Evolutionary conservation across 2,113 vertebrate genomes (phyloP).

Genomic region (Lamprotornis superbus): DNA sequence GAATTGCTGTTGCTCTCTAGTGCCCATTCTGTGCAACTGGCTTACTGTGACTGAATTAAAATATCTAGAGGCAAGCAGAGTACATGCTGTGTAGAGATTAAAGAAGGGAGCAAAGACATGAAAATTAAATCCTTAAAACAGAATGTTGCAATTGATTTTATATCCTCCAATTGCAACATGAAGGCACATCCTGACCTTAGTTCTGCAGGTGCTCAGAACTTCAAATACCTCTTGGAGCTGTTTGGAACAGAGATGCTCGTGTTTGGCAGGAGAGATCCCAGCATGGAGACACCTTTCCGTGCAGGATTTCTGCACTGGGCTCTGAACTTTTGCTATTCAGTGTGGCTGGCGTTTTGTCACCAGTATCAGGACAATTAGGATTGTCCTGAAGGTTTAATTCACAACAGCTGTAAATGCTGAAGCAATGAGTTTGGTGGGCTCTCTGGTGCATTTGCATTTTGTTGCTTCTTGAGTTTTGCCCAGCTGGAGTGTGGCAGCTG

Average conservation of each 20-base stretch:
- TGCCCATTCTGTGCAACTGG: conserved; percentile 62
- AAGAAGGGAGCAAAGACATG: conserved; percentile 56
- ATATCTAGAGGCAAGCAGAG: conserved; percentile 62
- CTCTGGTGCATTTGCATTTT: not conserved
- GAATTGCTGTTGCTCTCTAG: conserved; percentile 64
- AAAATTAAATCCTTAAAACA: conserved; percentile 60
- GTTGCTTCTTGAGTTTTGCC: not conserved
- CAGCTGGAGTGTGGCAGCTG: not conserved
- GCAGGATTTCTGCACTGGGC: not conserved
- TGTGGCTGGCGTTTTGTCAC: not conserved
- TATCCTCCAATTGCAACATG: not conserved
- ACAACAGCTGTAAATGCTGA: not conserved
- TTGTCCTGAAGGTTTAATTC: not conserved
- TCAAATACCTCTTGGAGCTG: not conserved
- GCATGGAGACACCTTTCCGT: not conserved
- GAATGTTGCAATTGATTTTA: conserved; percentile 43
- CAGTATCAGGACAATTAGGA: not conserved
- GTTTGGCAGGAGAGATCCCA: not conserved
- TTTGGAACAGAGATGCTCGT: not conserved
- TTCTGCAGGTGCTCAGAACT: not conserved
- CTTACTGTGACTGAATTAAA: conserved; percentile 64
- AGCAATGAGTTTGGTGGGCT: not conserved
- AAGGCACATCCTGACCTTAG: not conserved
- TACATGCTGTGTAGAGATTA: conserved; percentile 65
- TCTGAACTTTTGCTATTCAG: not conserved